Base-by-base conservation (phyloP, 2,797 vertebrate genomes). In the Poeciliopsis paucimaculata region DNA sequence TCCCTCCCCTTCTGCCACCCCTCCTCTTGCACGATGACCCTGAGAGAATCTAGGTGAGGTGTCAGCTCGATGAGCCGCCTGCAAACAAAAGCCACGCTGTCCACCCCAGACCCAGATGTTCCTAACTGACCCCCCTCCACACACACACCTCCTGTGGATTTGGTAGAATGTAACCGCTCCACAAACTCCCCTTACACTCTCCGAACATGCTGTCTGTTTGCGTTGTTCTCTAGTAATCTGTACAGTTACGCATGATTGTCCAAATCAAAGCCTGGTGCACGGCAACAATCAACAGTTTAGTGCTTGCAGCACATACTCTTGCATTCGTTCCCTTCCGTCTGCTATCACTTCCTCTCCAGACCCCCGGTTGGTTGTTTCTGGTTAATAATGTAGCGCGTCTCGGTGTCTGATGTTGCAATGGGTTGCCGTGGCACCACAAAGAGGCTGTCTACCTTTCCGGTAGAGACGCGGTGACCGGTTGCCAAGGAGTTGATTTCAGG, bases 311-410 rank as follows among this genome's bases (percentile, higher is more conserved):
- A 75, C 82, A 68, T 73, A 82, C 62, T 77, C 73, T 90, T 75
- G 51, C 76, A n/a, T 66, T 85, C 82, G 70, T 79, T 86, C 82
- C 71, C 80, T 75, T 43, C 79, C 81, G 84, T 84, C 84, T 79
- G 64, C 53, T 39, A 78, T 86, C 81, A 49, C 41, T 75, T 80
- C 89, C 84, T 90, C 72, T 1, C 66, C 86, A 82, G 86, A 71
- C 68, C 87, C 86, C 85, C 90, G 84, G 88, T 91, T 76, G 84
- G 84, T 89, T 91, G 81, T 80, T 87, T 84, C 91, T 91, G 87
- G 82, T 96, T 95, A 96, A 96, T 96, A 96, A 96, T 96, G 95
- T 89, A 96, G 90, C 77, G 79, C 87, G 93, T 90, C 86, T 94
- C 88, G 55, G 91, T 87, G 93, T 94, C 92, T 94, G 91, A 92